Percentiles rank a stretch among this genome's conserved stretches.
phyloP scores from a whole-genome alignment of 2,113 vertebrate genomes.

The Cariama cristata region DNA sequence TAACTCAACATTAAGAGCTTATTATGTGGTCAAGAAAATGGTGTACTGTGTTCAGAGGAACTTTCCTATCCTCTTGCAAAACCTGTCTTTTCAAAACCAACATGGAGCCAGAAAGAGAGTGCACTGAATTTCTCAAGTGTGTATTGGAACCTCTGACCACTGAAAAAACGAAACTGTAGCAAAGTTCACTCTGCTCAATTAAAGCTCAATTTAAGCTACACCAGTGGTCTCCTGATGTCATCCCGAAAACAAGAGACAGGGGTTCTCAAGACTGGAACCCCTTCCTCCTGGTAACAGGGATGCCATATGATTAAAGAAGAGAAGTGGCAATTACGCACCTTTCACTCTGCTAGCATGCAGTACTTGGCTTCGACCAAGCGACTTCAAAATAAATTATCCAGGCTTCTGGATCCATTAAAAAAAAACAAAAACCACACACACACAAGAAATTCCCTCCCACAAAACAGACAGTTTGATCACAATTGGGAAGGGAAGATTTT shows the following conservation, averaged over 20 bases:
- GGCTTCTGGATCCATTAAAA: neutral
- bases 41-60: neutral
- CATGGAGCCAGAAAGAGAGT: neutral
- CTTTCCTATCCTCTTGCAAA: neutral
- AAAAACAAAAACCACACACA: neutral
- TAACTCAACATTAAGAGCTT: neutral
- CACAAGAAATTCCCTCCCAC: neutral
- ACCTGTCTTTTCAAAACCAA: neutral
- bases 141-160: neutral
- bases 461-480: neutral
- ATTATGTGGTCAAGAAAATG: neutral
- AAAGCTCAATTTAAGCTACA: neutral
- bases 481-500: neutral
- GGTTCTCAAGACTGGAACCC: neutral
- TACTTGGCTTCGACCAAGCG: neutral
- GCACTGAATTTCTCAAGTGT: neutral
- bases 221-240: neutral
- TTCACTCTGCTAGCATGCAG: fast-evolving
- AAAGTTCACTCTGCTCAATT: neutral
- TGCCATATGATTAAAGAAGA: neutral
- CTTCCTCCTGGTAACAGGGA: neutral
- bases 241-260: neutral
- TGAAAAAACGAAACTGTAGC: neutral
- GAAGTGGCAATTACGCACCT: neutral
- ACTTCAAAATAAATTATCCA: neutral